Evolutionary conservation across 2,797 vertebrate species (phyloP).

Genomic region (Tapirus indicus): DNA sequence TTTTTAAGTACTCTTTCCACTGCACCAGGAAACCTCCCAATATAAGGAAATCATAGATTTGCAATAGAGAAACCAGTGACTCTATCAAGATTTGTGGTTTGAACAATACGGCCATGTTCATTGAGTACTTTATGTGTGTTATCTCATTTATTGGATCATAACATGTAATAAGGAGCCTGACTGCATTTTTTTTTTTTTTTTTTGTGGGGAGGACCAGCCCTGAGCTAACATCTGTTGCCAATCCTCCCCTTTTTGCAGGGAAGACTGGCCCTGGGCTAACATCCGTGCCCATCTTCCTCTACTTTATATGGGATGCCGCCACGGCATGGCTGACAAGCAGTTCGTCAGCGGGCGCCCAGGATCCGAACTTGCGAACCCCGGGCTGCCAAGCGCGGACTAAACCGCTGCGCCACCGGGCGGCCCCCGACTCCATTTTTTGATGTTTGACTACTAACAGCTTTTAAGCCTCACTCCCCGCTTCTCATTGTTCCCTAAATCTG

Average conservation of each 20-base stretch:
- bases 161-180: not conserved
- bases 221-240: no score
- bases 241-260: no score
- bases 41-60: not conserved
- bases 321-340: no score
- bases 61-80: not conserved
- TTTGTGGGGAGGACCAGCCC: no score
- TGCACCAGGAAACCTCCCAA: not conserved
- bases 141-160: not conserved
- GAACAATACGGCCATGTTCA: not conserved
- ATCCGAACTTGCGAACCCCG: no score
- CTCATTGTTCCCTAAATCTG: not conserved
- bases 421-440: not conserved
- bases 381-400: no score
- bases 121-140: not conserved
- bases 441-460: not conserved
- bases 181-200: not conserved
- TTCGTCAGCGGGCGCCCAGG: no score
- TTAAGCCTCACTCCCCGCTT: not conserved
- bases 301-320: no score
- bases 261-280: no score
- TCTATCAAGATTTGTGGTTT: conserved; percentile 14
- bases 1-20: not conserved
- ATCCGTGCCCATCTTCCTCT: no score
- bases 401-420: no score